phyloP scores from a whole-genome alignment of 1,140 invertebrate genomes.

The Zaprionus camerounensis region DNA sequence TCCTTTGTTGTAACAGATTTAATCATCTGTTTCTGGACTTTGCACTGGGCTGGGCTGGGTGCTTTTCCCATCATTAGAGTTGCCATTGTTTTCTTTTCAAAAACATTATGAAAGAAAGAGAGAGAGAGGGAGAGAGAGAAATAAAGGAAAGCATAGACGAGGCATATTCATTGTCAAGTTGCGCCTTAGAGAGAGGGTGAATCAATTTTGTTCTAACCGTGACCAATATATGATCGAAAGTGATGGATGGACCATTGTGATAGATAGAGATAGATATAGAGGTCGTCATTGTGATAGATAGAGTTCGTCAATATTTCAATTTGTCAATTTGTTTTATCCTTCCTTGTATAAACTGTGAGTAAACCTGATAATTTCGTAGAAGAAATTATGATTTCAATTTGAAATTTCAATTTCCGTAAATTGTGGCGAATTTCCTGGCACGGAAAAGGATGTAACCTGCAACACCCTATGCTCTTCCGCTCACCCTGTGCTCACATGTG shows the following conservation, averaged over 20 bases:
- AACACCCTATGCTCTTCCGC: neutral
- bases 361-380: slow-evolving; percentile 43
- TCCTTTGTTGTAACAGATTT: slow-evolving; percentile 74
- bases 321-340: neutral
- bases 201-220: slow-evolving; percentile 18
- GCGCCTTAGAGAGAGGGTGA: neutral
- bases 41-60: neutral
- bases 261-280: neutral
- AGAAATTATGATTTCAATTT: slow-evolving; percentile 66
- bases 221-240: slow-evolving; percentile 39
- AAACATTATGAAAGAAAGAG: slow-evolving; percentile 43
- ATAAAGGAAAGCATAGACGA: slow-evolving; percentile 2
- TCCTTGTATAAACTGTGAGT: neutral
- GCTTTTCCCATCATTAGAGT: slow-evolving; percentile 75
- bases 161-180: slow-evolving; percentile 7
- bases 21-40: slow-evolving; percentile 64
- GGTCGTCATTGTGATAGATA: too few relatives aligned
- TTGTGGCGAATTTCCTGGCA: slow-evolving; percentile 66
- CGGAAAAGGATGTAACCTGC: slow-evolving; percentile 10
- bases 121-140: slow-evolving; percentile 12
- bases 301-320: neutral
- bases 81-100: slow-evolving; percentile 71
- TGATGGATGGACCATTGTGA: neutral
- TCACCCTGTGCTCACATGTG: slow-evolving; percentile 44
- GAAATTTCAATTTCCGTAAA: slow-evolving; percentile 76